Percentiles rank a stretch among this genome's conserved stretches.
These are phyloP conservation scores for Acleris emargana DNA, from an alignment of 2,888 invertebrate genomes.

Conservation along the genomic window DNA sequence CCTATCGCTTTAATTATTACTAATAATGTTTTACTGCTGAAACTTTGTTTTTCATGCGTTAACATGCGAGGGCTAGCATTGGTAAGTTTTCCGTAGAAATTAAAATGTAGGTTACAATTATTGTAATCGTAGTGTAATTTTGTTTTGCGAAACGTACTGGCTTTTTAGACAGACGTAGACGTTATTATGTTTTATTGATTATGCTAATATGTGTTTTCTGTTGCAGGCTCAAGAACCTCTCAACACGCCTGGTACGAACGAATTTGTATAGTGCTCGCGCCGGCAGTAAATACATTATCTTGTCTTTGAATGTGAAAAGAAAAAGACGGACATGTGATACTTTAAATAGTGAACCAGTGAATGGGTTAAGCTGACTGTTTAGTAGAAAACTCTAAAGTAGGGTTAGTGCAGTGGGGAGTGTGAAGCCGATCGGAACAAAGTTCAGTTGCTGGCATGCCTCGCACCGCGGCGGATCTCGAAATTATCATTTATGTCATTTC, in stretches of 20 bases:
- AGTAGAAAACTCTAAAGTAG: conserved; percentile 66
- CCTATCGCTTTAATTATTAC: conserved; percentile 54
- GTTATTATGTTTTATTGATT: neutral
- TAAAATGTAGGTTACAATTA: conserved; percentile 13
- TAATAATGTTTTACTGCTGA: conserved; percentile 63
- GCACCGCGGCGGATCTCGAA: conserved; percentile 69
- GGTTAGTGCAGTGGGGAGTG: conserved; percentile 68
- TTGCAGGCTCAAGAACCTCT: conserved; percentile 93
- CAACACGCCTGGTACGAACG: conserved; percentile 90
- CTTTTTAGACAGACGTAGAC: conserved; percentile 21
- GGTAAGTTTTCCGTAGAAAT: conserved; percentile 66
- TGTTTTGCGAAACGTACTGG: conserved; percentile 23
- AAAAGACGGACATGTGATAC: conserved; percentile 80
- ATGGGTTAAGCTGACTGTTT: conserved; percentile 65
- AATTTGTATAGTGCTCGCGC: conserved; percentile 87
- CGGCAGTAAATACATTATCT: conserved; percentile 77
- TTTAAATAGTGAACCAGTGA: conserved; percentile 76
- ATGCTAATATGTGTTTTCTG: conserved; percentile 53
- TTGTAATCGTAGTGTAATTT: conserved; percentile 18
- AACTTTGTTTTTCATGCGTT: conserved; percentile 77
- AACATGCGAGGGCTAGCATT: conserved; percentile 71
- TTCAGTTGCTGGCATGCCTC: conserved; percentile 62
- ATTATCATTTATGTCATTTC: conserved; percentile 48
- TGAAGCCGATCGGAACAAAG: conserved; percentile 64
- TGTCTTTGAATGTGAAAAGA: conserved; percentile 80